phyloP scores from a whole-genome alignment of 2,888 invertebrate species.

The Ichneumoninae sp. region DNA sequence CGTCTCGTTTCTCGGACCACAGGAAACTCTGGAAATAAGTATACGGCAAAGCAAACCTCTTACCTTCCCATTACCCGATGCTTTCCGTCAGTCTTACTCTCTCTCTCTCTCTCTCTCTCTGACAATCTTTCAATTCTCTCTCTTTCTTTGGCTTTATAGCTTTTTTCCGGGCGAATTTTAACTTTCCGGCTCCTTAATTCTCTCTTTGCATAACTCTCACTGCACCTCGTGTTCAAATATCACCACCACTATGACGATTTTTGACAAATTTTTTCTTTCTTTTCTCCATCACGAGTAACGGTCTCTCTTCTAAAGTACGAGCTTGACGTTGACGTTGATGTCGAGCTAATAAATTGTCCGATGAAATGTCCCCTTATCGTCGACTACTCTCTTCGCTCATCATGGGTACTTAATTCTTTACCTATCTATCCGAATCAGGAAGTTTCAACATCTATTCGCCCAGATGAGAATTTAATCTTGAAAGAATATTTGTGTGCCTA shows the following conservation, averaged over 20 bases:
- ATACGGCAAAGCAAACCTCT: constrained; percentile 70
- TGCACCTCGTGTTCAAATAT: constrained; percentile 45
- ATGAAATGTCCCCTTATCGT: constrained; percentile 21
- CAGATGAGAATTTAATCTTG: constrained; percentile 39
- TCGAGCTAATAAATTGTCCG: constrained; percentile 44
- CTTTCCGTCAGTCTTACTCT: constrained; percentile 62
- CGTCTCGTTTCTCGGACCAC: constrained; percentile 60
- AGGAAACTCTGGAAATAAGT: constrained; percentile 63
- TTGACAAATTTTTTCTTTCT: not conserved
- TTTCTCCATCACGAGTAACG: not conserved
- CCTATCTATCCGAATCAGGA: constrained; percentile 17
- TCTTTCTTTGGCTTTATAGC: constrained; percentile 45
- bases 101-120: constrained; percentile 1
- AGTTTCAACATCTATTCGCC: constrained; percentile 4
- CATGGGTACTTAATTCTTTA: constrained; percentile 2
- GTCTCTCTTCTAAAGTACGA: constrained; percentile 35
- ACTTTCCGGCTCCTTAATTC: constrained; percentile 54
- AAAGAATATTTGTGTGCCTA: constrained; percentile 14
- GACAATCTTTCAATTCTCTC: not conserved
- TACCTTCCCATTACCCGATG: constrained; percentile 73
- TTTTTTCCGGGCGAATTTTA: constrained; percentile 33
- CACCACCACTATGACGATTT: constrained; percentile 40
- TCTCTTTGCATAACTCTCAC: constrained; percentile 41
- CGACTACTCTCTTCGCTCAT: constrained; percentile 9
- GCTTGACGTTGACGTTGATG: constrained; percentile 52